Base-by-base conservation (phyloP, 2,888 invertebrate genomes). In the Melanostoma scalare region DNA sequence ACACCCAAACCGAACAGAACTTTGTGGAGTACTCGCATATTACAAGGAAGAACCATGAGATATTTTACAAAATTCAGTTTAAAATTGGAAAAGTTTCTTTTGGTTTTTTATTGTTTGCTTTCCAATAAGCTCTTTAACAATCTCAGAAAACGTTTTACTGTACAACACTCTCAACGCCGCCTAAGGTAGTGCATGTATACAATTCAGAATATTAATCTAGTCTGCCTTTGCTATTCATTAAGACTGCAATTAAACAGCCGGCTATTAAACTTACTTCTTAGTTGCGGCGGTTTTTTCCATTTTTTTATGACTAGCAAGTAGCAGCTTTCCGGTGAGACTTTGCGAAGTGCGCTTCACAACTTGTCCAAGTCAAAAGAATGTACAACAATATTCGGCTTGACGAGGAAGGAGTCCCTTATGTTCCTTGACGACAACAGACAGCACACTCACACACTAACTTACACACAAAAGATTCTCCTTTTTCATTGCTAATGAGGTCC, bases 41-140 rank as follows among this genome's bases (percentile, higher is more conserved):
- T 58, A 8, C 75, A n/a, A 9, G 35, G 9, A 61, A 20, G 30
- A 53, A 35, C 63, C 50, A 60, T 71, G 74, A 84, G 78, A 58
- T 74, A 78, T 74, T 71, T 69, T 78, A 61, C 69, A 53, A 50
- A 84, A 81, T 84, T 48, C 60, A 42, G 69, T 84, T 79, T 50
- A 55, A 84, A 84, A 75, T 84, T 74, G 74, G 74, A 84, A 84
- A 84, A 71, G 30, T 78, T 82, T 68, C 38, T 55, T 55, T 44
- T 46, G 58, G 33, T 55, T 40, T 56, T 60, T 67, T 36, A 35
- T n/a, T 46, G 63, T 63, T 65, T 46, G 69, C 52, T 78, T 71
- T 58, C 33, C 78, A 79, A 78, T 84, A 65, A 60, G 69, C 74
- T 78, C 67, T 60, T 71, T 69, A 50, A 67, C 74, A 68, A 82